A percentile compares a stretch with the other conserved stretches of the same genome.
Conservation (phyloP, 2,888 invertebrate species). For the Glomeris marginata region DNA sequence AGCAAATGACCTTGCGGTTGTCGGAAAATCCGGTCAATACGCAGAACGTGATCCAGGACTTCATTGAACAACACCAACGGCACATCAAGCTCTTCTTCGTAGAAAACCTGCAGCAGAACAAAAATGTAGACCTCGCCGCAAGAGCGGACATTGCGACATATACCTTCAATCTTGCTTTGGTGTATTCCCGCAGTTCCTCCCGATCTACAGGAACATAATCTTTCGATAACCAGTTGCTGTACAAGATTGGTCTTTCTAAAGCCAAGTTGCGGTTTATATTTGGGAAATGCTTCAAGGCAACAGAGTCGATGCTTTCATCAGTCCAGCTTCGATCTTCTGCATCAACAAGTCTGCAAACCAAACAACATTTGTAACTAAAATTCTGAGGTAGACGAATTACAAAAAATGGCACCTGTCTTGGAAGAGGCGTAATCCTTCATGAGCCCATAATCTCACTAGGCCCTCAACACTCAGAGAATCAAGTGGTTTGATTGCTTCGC, state of each 20-base stretch:
- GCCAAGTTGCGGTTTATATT: conserved; percentile 70
- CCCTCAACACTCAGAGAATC: conserved; percentile 86
- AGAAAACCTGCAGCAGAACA: conserved; percentile 54
- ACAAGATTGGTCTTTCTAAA: conserved; percentile 83
- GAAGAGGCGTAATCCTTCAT: conserved; percentile 95
- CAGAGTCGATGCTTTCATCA: conserved; percentile 88
- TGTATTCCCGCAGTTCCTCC: conserved; percentile 89
- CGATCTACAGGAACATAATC: conserved; percentile 94
- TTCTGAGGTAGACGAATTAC: not conserved
- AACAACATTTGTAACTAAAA: not conserved
- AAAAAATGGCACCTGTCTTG: conserved; percentile 46
- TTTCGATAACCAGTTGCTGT: conserved; percentile 98
- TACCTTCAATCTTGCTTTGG: conserved; percentile 87
- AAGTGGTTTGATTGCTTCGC: conserved; percentile 91
- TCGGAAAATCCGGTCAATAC: conserved; percentile 97
- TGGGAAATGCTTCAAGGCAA: conserved; percentile 89
- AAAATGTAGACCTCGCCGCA: not conserved
- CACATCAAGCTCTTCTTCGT: conserved; percentile 98
- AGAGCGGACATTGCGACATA: too few relatives aligned
- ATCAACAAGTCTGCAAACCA: conserved; percentile 50
- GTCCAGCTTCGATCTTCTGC: conserved; percentile 94
- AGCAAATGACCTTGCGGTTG: conserved; percentile 97
- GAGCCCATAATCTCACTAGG: conserved; percentile 95
- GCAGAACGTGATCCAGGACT: conserved; percentile 92
- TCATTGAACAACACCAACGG: conserved; percentile 97